Conservation (phyloP, 2,113 vertebrate species). For the Ploceus nigricollis region DNA sequence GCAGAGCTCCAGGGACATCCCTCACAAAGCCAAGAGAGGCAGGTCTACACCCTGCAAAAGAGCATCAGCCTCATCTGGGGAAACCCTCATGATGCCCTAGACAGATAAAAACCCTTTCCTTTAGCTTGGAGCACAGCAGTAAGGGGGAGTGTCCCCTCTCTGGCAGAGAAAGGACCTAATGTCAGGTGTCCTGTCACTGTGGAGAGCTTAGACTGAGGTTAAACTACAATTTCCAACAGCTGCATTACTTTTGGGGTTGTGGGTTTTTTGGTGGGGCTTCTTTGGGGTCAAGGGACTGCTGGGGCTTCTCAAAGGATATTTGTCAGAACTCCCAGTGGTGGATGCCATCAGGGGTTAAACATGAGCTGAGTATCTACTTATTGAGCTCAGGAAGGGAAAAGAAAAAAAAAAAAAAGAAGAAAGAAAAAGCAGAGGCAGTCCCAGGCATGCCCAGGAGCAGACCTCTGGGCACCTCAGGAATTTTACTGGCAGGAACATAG, state of each 20-base stretch:
- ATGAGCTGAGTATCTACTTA: background rate
- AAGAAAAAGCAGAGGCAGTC: constrained; percentile 4
- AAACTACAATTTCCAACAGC: background rate
- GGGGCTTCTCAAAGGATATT: background rate
- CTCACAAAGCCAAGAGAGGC: background rate
- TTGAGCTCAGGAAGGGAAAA: background rate
- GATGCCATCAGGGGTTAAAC: constrained; percentile 11
- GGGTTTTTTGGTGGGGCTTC: rapidly evolving
- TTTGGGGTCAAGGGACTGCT: background rate
- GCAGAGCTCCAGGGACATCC: background rate
- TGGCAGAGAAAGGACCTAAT: background rate
- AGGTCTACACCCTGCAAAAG: background rate
- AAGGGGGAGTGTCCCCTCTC: background rate
- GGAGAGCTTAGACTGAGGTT: background rate
- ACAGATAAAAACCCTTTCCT: background rate
- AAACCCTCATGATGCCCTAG: background rate
- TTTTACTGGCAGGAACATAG: constrained; percentile 34
- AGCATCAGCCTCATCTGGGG: background rate
- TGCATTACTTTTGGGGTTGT: background rate
- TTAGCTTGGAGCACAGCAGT: background rate
- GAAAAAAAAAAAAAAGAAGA: background rate
- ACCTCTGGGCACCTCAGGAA: constrained; percentile 56
- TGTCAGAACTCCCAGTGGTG: background rate
- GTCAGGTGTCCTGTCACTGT: background rate
- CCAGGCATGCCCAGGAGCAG: constrained; percentile 55